Base-by-base conservation (phyloP, 2,888 invertebrate genomes). In the Drosophila helvetica region DNA sequence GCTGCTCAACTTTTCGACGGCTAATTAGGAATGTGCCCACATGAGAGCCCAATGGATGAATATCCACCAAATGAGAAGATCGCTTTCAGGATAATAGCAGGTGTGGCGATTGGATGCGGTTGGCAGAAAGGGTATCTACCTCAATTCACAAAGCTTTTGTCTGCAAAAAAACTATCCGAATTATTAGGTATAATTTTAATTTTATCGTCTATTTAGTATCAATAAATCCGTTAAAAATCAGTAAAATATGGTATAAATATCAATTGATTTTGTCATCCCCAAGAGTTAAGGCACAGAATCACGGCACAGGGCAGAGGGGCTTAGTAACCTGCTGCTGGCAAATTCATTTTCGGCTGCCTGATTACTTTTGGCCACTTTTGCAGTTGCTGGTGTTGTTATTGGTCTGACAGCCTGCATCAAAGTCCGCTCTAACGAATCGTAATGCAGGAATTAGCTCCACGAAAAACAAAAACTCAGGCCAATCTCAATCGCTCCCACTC, bases 361-460 rank as follows among this genome's bases (percentile, higher is more conserved):
- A 83, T 80, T 73, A 68, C 75, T 68, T 66, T 66, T 60, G 48
- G 67, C 51, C 67, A 67, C 54, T 64, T 64, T 77, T 38, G 3
- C 5, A 38, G 33, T 43, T 54, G 61, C 48, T 67, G 58, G 69
- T 65, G 56, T 47, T 69, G 59, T 53, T 64, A 7, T 43, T 43
- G 65, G 76, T 51, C 78, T 64, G 67, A 72, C 72, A 74, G 71
- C 70, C 64, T 60, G 70, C 75, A 25, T 61, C 69, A 71, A 72
- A 54, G 59, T 75, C 56, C 42, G 68, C 69, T 73, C 82, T 79
- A 82, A 81, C 82, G 85, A 85, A 82, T 75, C 80, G 70, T 87
- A 84, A 84, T 77, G 82, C 82, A 82, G 72, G 78, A 78, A 83
- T 83, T 86, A 54, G 70, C 61, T 33, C n/a, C n/a, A 5, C 38